Base-by-base conservation (phyloP, 2,113 vertebrate genomes). In the Chloebia gouldiae region DNA sequence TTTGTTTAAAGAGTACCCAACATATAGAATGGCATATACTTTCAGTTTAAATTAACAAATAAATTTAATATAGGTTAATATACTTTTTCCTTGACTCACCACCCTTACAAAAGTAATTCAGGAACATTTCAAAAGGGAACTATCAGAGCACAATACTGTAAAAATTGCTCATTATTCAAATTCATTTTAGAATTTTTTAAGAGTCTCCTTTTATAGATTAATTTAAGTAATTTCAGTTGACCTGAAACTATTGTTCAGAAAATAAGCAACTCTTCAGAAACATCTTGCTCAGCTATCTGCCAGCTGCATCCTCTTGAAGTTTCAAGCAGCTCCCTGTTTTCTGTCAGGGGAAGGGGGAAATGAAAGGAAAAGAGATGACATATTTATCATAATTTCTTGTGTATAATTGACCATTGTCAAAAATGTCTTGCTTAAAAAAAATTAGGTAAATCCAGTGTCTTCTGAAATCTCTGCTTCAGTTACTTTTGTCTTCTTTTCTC, bases 291-390 rank as follows among this genome's bases (percentile, higher is more conserved):
- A 96, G 59, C 79, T 54, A 10, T 90, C 47, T 81, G 50, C 63
- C 92, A 95, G 82, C 92, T 94, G 88, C 42, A 86, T 21, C 25
- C 88, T 90, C 86, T 92, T 91, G 76, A 90, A 59, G 25, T 54
- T 86, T 83, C 63, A 92, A 96, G 59, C n/a, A 77, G 40, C 18
- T 90, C 81, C 45, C 23, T 82, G 40, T 85, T 92, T 94, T 80
- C 85, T 92, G 28, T 73, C 54, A 66, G 24, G 81, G 70, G 56
- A 91, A 71, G 15, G 17, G 18, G 11, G 11, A 82, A 91, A 71
- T 64, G 7, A 82, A 85, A 93, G 20, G 28, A 81, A 76, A 81
- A 87, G 10, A 70, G 16, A 79, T 56, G 23, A 56, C 25, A 81
- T 20, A 69, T 90, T 94, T 81, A 28, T 81, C 49, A 49, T 69